Conservation (phyloP, 2,797 vertebrate species). For the Columba guinea region DNA sequence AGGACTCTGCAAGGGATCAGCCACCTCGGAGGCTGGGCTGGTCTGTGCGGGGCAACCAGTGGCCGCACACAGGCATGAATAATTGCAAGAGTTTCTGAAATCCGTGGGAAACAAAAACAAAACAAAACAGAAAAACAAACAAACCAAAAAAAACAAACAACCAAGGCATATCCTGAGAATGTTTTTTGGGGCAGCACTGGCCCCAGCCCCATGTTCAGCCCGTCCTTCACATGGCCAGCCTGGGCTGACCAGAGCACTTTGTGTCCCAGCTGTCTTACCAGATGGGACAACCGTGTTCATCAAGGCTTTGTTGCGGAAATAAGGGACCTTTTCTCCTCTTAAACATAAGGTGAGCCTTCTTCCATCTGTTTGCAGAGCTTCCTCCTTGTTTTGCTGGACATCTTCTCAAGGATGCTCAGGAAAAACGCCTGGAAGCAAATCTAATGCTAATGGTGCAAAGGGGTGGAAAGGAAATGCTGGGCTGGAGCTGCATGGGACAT, state of each 20-base stretch:
- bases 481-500: neutral
- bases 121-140: no score
- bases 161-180: neutral
- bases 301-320: neutral
- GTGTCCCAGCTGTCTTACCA: neutral
- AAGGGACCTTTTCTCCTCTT: neutral
- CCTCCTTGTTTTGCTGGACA: neutral
- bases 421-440: neutral
- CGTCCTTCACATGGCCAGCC: fast-evolving
- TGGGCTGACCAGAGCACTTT: fast-evolving
- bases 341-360: neutral
- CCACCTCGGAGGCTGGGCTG: neutral
- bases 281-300: neutral
- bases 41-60: fast-evolving
- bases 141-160: no score
- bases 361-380: neutral
- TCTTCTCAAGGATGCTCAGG: neutral
- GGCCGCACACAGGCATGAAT: fast-evolving
- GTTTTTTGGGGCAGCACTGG: neutral
- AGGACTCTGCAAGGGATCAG: slow-evolving; percentile 2
- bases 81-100: neutral
- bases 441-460: neutral
- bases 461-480: neutral
- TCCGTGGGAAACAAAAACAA: neutral
- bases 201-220: neutral